Conservation (phyloP, 2,797 vertebrate species). For the Diplodus puntazzo region DNA sequence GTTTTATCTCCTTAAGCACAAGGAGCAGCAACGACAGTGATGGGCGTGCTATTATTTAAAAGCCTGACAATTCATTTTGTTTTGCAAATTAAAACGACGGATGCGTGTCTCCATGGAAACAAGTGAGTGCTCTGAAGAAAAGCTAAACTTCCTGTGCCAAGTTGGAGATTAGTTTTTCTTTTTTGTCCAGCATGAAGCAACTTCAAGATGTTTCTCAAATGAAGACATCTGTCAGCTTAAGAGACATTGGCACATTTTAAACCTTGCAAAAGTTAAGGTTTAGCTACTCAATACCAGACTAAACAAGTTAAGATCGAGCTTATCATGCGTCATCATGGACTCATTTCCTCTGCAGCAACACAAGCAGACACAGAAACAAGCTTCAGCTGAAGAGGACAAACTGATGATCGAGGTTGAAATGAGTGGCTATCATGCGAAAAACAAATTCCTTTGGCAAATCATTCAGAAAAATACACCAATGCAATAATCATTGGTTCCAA, state of each 20-base stretch:
- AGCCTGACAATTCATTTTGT: slow-evolving; percentile 18
- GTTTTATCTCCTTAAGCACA: slow-evolving; percentile 2
- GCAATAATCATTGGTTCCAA: background rate
- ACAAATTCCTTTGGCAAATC: background rate
- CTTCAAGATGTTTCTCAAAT: slow-evolving; percentile 22
- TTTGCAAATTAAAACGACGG: slow-evolving; percentile 39
- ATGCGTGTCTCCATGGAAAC: slow-evolving; percentile 65
- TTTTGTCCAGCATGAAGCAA: slow-evolving; percentile 28
- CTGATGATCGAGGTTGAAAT: background rate
- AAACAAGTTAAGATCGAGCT: background rate
- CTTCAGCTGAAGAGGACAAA: background rate
- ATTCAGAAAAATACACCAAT: background rate
- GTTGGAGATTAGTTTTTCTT: slow-evolving; percentile 35
- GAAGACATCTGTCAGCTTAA: slow-evolving; percentile 3
- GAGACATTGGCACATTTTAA: background rate
- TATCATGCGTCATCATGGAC: background rate
- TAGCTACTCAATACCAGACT: background rate
- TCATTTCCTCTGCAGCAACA: background rate
- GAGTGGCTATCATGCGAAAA: slow-evolving; percentile 10
- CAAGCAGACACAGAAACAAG: background rate
- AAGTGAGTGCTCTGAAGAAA: slow-evolving; percentile 26
- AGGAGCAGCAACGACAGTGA: background rate
- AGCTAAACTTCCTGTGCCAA: slow-evolving; percentile 22
- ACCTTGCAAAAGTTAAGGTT: background rate
- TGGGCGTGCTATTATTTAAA: slow-evolving; percentile 4